Conservation (phyloP, 2,797 vertebrate genomes). For the Xerus rutilus region DNA sequence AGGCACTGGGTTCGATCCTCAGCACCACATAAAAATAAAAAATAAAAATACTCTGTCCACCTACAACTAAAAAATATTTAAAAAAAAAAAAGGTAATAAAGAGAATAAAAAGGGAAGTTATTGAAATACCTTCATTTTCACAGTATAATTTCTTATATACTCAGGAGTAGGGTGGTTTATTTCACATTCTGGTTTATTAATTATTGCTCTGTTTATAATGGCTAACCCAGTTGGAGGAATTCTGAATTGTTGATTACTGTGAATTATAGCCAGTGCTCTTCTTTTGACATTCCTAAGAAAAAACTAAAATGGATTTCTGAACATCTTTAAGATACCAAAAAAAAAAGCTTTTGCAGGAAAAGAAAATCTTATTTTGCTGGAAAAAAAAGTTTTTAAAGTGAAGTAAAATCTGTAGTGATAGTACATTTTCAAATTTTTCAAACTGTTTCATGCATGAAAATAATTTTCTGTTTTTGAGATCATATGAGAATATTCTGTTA, state of each 20-base stretch:
- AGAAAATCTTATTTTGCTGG: constrained; percentile 43
- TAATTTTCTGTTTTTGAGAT: constrained; percentile 22
- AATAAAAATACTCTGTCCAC: no score
- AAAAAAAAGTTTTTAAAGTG: background rate
- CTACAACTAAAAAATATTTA: no score
- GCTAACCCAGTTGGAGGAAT: background rate
- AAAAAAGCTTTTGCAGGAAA: background rate
- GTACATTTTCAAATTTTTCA: constrained; percentile 37
- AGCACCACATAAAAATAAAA: no score
- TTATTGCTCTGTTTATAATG: background rate
- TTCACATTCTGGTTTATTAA: background rate
- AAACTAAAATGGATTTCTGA: background rate
- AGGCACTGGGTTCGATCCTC: no score
- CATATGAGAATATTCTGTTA: background rate
- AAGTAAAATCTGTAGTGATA: background rate
- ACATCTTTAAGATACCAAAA: constrained; percentile 3
- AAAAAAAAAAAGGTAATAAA: background rate
- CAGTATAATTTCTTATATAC: background rate
- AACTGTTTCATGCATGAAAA: background rate
- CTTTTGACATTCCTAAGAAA: constrained; percentile 22
- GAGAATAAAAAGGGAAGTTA: background rate
- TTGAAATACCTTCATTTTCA: constrained; percentile 27
- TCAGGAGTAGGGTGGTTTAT: background rate
- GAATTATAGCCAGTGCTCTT: background rate
- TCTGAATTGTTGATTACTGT: constrained; percentile 35